phyloP scores from a whole-genome alignment of 2,888 invertebrate species.

The Melinopterus prodromus region DNA sequence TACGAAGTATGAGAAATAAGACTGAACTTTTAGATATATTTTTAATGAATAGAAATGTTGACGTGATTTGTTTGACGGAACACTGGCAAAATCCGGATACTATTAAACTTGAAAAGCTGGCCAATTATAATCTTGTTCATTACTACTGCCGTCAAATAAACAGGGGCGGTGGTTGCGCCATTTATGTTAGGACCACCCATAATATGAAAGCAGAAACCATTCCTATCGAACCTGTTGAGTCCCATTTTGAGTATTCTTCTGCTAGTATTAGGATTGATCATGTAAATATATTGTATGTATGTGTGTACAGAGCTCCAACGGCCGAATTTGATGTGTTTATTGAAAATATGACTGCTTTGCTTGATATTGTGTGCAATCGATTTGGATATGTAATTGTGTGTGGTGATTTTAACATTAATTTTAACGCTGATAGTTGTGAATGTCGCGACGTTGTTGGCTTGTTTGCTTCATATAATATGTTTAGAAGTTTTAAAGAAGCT shows the following conservation, averaged over 20 bases:
- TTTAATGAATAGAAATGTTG: not conserved
- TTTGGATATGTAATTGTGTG: not conserved
- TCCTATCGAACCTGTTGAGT: not conserved
- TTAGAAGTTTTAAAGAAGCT: not conserved
- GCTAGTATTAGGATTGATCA: not conserved
- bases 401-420: not conserved
- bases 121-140: not conserved
- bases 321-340: not conserved
- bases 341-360: not conserved
- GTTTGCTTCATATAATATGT: not conserved
- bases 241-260: not conserved
- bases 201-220: not conserved
- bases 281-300: not conserved
- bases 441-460: not conserved
- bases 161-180: not conserved
- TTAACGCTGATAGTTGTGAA: not conserved
- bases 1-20: not conserved
- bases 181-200: not conserved
- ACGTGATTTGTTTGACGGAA: not conserved
- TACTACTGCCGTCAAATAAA: not conserved
- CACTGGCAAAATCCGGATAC: not conserved
- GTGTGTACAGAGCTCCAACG: not conserved
- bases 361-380: not conserved
- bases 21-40: not conserved
- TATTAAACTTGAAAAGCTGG: not conserved